phyloP scores from a whole-genome alignment of 2,888 invertebrate species.

The Drosophila nr. perissopoda region DNA sequence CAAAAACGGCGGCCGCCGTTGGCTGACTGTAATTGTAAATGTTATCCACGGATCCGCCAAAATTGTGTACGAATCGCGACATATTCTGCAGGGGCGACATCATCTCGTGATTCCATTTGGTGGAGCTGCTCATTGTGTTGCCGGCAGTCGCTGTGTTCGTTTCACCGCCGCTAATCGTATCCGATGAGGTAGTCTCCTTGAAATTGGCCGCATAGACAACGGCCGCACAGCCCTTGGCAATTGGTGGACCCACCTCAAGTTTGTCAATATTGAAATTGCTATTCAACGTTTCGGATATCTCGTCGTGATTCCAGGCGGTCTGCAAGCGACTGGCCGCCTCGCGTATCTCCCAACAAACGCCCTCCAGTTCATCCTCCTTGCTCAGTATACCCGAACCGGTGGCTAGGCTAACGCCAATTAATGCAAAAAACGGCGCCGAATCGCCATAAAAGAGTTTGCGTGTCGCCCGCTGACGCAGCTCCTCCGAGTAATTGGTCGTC shows the following conservation, averaged over 20 bases:
- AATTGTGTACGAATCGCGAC: constrained; percentile 84
- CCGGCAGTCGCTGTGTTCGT: background rate
- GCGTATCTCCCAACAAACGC: constrained; percentile 91
- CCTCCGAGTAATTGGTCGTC: constrained; percentile 88
- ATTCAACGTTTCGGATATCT: constrained; percentile 83
- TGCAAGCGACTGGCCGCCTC: constrained; percentile 85
- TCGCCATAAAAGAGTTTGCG: constrained; percentile 89
- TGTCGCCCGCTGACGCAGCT: constrained; percentile 88
- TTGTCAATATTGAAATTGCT: constrained; percentile 86
- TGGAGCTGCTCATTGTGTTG: constrained; percentile 1
- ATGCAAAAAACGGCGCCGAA: constrained; percentile 90
- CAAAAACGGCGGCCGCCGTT: constrained; percentile 74
- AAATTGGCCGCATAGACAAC: constrained; percentile 91
- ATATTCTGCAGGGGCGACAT: constrained; percentile 84
- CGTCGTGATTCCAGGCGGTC: constrained; percentile 80
- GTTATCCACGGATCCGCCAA: constrained; percentile 84
- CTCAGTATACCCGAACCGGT: constrained; percentile 90
- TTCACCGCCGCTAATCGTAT: background rate
- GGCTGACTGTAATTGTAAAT: constrained; percentile 78
- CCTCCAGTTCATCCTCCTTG: constrained; percentile 91
- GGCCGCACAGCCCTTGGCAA: constrained; percentile 93
- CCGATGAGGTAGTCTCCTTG: constrained; percentile 71
- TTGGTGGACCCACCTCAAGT: constrained; percentile 89
- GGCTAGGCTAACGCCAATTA: constrained; percentile 90
- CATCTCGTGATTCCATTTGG: constrained; percentile 66